Base-by-base conservation (phyloP, 1,140 invertebrate genomes). In the Anastrepha ludens region DNA sequence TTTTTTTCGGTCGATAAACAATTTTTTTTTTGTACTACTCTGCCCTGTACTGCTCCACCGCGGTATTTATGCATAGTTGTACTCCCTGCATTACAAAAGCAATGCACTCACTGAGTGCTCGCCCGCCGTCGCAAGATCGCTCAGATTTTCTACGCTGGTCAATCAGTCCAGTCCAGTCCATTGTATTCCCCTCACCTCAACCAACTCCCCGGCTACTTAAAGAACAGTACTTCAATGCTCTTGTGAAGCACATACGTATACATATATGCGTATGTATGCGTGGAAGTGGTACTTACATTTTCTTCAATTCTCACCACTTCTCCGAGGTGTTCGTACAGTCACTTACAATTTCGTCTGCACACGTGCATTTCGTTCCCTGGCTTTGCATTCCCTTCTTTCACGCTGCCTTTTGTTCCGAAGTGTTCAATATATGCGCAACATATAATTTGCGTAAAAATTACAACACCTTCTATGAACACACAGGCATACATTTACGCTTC, bases 401-500 rank as follows among this genome's bases (percentile, higher is more conserved):
- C 74, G 50, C 50, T n/a, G 15, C 74, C 74, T 81, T 81, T 74
- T 55, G 9, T 81, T 41, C 47, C 20, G 47, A 8, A 20, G 74
- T 81, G 74, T 20, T 81, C 74, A 81, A 81, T 81, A 41, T 58
- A 55, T 50, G 74, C 29, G 74, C 8, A 81, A 41, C 74, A 81
- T 81, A 17, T 81, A 81, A 81, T 81, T 81, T 81, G 74, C 74
- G 74, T 81, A 81, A 55, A 81, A 81, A 55, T 81, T 55, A 50
- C 74, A 81, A 81, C 74, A 81, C 47, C 55, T 81, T 15, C 44
- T 15, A 67, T 67, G 13, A 67, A 3, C 67, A 74, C 5, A 41
- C 67, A 55, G 2, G 9, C 44, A 11, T 20, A 20, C 17, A 78
- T 55, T 3, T 3, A 29, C n/a, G n/a, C 74, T 81, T 55, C 47